These are phyloP conservation scores for Myocastor coypus DNA, from an alignment of 2,113 vertebrate species.

Conservation along the genomic window DNA sequence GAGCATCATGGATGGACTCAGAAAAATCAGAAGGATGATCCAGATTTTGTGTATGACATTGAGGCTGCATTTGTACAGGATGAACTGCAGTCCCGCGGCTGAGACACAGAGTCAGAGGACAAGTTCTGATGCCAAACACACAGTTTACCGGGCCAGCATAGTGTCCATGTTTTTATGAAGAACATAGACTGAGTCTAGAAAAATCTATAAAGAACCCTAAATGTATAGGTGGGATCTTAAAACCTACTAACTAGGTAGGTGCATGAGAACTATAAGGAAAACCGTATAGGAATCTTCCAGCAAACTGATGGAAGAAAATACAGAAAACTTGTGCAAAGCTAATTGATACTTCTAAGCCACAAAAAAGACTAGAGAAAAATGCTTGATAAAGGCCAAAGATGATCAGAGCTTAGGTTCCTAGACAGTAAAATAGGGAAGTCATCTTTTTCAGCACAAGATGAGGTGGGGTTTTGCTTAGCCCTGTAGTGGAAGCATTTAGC, in stretches of 20 bases:
- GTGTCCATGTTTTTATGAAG: background rate
- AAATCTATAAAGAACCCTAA: conserved; percentile 41
- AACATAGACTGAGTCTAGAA: background rate
- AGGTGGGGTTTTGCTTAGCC: background rate
- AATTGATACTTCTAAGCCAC: background rate
- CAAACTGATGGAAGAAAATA: background rate
- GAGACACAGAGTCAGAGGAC: conserved; percentile 92
- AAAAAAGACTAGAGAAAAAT: conserved; percentile 6
- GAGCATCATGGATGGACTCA: conserved; percentile 94
- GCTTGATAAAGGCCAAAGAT: background rate
- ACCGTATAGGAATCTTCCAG: background rate
- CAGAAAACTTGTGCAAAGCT: conserved; percentile 22
- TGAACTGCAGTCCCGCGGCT: conserved; percentile 90
- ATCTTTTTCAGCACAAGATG: background rate
- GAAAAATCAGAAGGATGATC: conserved; percentile 93
- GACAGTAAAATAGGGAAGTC: background rate
- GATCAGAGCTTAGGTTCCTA: background rate
- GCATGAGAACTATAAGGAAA: conserved; percentile 15
- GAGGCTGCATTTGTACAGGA: conserved; percentile 93
- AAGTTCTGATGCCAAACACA: conserved; percentile 86
- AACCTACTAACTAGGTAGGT: conserved; percentile 29
- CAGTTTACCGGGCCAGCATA: background rate
- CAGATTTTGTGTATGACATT: conserved; percentile 93
- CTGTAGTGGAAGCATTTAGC: background rate
- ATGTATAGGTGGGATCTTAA: background rate